A percentile compares a stretch with the other conserved stretches of the same genome.
Conservation (phyloP, 1,140 invertebrate species). For the Solenopsis fugax region DNA sequence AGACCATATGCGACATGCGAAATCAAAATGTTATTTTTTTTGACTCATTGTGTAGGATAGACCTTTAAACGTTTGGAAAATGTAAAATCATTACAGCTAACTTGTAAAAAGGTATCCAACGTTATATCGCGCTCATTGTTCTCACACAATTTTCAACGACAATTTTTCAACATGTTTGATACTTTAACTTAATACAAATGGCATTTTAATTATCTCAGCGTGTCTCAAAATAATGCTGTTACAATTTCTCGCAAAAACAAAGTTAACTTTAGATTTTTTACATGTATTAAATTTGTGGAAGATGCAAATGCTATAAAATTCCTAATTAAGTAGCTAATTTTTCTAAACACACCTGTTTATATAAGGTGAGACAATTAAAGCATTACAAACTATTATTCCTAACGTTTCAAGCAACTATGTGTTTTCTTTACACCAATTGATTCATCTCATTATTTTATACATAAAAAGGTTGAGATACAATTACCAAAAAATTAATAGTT, state of each 20-base stretch:
- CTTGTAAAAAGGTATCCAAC: slow-evolving; percentile 10
- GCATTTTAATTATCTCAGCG: not conserved
- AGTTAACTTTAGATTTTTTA: not conserved
- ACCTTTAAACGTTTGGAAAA: slow-evolving; percentile 32
- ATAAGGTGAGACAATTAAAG: not conserved
- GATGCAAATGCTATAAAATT: not conserved
- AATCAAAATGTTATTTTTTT: slow-evolving; percentile 55
- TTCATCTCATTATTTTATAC: too few species aligned
- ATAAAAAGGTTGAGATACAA: too few species aligned
- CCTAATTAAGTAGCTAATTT: not conserved
- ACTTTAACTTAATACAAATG: not conserved
- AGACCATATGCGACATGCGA: slow-evolving; percentile 29
- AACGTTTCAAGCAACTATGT: too few species aligned
- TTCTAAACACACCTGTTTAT: not conserved
- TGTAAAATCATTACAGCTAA: slow-evolving; percentile 16
- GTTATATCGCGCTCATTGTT: slow-evolving; percentile 2
- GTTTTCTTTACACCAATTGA: too few species aligned
- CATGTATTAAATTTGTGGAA: not conserved
- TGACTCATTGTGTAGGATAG: slow-evolving; percentile 28
- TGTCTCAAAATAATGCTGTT: not conserved
- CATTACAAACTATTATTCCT: too few species aligned
- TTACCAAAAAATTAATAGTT: too few species aligned
- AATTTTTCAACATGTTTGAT: slow-evolving; percentile 8
- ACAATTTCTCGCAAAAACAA: not conserved
- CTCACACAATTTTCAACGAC: not conserved